Evolutionary conservation across 2,797 vertebrate species (phyloP).

Genomic region (Remorina albescens): DNA sequence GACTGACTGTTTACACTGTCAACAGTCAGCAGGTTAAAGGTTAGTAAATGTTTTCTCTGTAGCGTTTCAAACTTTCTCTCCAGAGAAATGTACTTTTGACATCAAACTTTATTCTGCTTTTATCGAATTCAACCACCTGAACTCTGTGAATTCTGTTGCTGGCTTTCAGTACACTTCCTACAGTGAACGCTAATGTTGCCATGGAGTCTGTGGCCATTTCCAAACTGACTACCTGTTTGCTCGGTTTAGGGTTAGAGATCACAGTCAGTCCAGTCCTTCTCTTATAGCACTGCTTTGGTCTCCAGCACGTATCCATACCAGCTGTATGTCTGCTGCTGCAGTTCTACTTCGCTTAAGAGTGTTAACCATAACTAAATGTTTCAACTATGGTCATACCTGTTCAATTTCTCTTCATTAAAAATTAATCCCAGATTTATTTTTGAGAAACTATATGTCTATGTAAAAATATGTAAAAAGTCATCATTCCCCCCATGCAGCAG

Average conservation of each 20-base stretch:
- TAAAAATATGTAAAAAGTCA: too few relatives aligned
- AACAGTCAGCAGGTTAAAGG: constrained; percentile 71
- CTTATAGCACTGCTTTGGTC: not conserved
- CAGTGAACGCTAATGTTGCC: not conserved
- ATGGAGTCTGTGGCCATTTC: not conserved
- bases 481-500: too few relatives aligned
- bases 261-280: not conserved
- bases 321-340: too few relatives aligned
- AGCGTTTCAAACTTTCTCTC: constrained; percentile 26
- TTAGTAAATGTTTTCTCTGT: constrained; percentile 53
- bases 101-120: not conserved
- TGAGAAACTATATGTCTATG: too few relatives aligned
- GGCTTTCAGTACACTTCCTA: not conserved
- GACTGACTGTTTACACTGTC: constrained; percentile 46
- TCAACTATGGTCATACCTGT: too few relatives aligned
- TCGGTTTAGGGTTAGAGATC: not conserved
- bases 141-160: not conserved
- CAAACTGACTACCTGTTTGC: too few relatives aligned
- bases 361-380: too few relatives aligned
- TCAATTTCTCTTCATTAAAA: too few relatives aligned
- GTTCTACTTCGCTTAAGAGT: too few relatives aligned
- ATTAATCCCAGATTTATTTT: too few relatives aligned
- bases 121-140: not conserved
- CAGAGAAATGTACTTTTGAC: not conserved
- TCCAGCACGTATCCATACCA: not conserved